Percentiles rank a stretch among this genome's conserved stretches.
These are phyloP conservation scores for Invenusta paracnida DNA, from an alignment of 2,888 invertebrate genomes.

Conservation along the genomic window DNA sequence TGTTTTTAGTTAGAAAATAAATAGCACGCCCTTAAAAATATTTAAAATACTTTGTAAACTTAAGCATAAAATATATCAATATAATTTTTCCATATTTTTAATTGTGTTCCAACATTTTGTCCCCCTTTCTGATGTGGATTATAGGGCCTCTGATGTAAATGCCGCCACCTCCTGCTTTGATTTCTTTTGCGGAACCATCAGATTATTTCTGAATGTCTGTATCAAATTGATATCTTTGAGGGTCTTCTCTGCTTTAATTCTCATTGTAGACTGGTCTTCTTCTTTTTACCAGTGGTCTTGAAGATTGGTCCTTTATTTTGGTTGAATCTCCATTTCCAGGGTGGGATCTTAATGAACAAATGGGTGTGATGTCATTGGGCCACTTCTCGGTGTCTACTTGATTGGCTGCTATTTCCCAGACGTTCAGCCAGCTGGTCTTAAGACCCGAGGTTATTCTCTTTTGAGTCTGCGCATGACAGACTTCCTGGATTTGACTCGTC, in stretches of 20 bases:
- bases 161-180: too few species aligned
- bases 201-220: background rate
- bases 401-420: background rate
- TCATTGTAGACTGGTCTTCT: background rate
- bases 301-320: background rate
- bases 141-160: too few species aligned
- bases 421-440: background rate
- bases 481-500: background rate
- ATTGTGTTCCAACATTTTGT: too few species aligned
- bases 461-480: background rate
- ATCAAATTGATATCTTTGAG: background rate
- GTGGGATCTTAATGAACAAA: background rate
- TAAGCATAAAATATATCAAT: too few species aligned
- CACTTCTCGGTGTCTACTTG: background rate
- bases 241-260: background rate
- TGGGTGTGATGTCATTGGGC: background rate
- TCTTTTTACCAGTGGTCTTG: background rate
- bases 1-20: too few species aligned
- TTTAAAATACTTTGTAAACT: too few species aligned
- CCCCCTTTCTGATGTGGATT: too few species aligned
- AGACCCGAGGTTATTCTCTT: background rate
- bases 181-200: too few species aligned
- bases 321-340: too few species aligned
- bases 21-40: too few species aligned
- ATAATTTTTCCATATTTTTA: too few species aligned